Evolutionary conservation across 2,888 invertebrate genomes (phyloP).

Genomic region (Aphodius sticticus): DNA sequence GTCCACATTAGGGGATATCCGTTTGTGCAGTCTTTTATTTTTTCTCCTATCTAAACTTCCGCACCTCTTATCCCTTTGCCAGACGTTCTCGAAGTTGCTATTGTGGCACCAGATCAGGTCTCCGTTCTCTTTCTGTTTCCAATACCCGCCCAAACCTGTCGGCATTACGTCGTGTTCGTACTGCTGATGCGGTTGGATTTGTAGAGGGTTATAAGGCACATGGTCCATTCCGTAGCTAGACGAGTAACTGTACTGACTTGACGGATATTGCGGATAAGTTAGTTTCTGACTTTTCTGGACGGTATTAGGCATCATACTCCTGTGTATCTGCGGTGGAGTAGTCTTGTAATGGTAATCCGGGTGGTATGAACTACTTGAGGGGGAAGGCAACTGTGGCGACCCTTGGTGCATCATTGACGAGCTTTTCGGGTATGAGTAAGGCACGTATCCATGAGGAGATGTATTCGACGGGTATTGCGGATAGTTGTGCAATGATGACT

Average conservation of each 20-base stretch:
- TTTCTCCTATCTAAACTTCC: constrained; percentile 69
- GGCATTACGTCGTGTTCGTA: constrained; percentile 55
- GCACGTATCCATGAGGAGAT: constrained; percentile 37
- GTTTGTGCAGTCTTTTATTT: constrained; percentile 57
- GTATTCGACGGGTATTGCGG: constrained; percentile 5
- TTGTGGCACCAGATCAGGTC: constrained; percentile 58
- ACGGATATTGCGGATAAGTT: constrained; percentile 31
- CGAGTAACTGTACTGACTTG: constrained; percentile 35
- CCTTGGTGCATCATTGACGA: constrained; percentile 29
- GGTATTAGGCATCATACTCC: constrained; percentile 25
- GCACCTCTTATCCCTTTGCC: constrained; percentile 61
- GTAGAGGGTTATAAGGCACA: constrained; percentile 51
- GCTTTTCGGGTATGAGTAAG: constrained; percentile 37
- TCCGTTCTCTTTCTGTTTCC: constrained; percentile 57
- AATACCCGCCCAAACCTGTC: constrained; percentile 57
- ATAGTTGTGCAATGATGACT: neutral
- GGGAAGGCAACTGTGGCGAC: constrained; percentile 38
- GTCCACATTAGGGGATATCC: constrained; percentile 55
- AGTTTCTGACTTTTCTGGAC: constrained; percentile 36
- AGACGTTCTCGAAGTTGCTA: constrained; percentile 49
- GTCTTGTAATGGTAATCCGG: constrained; percentile 40
- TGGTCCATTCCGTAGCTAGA: constrained; percentile 39
- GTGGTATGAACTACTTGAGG: constrained; percentile 36
- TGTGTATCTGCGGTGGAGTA: constrained; percentile 29
- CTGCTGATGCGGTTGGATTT: constrained; percentile 58